Percentiles rank a stretch among this genome's conserved stretches.
These are phyloP conservation scores for Sinocyclocheilus rhinocerous DNA, from an alignment of 2,113 vertebrate species.

Conservation along the genomic window DNA sequence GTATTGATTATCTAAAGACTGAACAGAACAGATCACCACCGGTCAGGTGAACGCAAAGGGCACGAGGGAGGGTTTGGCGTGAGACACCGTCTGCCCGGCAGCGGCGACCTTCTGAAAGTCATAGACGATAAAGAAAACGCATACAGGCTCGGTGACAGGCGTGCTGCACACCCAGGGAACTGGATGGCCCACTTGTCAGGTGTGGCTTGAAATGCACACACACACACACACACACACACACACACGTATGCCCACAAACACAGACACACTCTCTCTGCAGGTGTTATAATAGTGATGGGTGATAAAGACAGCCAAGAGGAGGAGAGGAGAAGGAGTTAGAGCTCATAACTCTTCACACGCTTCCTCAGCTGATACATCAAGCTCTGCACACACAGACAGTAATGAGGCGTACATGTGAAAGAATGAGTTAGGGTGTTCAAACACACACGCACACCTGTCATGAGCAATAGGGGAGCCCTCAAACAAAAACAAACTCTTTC, in stretches of 20 bases:
- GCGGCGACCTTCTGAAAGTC: constrained; percentile 4
- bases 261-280: constrained; percentile 48
- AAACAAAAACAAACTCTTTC: constrained; percentile 13
- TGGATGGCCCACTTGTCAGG: constrained; percentile 34
- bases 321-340: constrained; percentile 60
- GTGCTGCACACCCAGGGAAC: neutral
- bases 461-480: neutral
- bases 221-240: constrained; percentile 14
- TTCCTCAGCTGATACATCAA: constrained; percentile 66
- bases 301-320: constrained; percentile 71
- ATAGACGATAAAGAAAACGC: constrained; percentile 18
- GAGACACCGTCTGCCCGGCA: neutral
- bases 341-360: constrained; percentile 67
- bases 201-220: neutral
- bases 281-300: constrained; percentile 61
- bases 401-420: constrained; percentile 63
- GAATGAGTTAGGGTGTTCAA: constrained; percentile 39
- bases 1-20: constrained; percentile 31
- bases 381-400: constrained; percentile 53
- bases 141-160: constrained; percentile 19
- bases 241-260: neutral
- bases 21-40: constrained; percentile 4
- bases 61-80: neutral
- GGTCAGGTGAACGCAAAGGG: constrained; percentile 28
- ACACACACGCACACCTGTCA: constrained; percentile 36